phyloP scores from a whole-genome alignment of 2,113 vertebrate species.

The Hyla sarda region DNA sequence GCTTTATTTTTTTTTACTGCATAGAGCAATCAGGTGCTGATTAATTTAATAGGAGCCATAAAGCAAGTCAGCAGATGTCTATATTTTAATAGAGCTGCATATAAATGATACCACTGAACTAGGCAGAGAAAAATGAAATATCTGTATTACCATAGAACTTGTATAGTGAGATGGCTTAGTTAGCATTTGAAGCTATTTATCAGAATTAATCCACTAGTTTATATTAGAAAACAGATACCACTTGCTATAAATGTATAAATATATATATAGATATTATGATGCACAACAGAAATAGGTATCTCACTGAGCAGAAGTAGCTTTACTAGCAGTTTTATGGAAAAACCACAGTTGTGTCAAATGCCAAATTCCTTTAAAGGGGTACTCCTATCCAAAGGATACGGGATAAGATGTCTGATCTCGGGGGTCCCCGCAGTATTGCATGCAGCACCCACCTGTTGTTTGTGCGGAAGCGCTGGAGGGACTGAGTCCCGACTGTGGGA shows the following conservation, averaged over 20 bases:
- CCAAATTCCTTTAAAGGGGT: no score
- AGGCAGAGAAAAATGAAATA: constrained; percentile 23
- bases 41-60: constrained; percentile 45
- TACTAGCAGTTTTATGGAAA: no score
- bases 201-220: not conserved
- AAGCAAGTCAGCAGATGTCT: constrained; percentile 40
- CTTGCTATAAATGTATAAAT: not conserved
- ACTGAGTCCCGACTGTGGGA: no score
- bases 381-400: no score
- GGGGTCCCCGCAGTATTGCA: no score
- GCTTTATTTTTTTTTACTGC: constrained; percentile 45
- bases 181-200: not conserved
- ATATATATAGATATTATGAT: no score
- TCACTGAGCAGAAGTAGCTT: no score
- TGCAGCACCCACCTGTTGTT: no score
- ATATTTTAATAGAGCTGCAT: constrained; percentile 39
- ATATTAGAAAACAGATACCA: not conserved
- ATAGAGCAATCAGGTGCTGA: constrained; percentile 46
- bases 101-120: not conserved
- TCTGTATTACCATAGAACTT: not conserved
- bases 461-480: no score
- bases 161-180: not conserved
- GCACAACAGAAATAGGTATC: no score
- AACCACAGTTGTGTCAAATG: not conserved
- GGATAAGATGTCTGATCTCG: no score